A percentile compares a stretch with the other conserved stretches of the same genome.
Evolutionary conservation across 1,140 invertebrate genomes (phyloP).

Genomic region (Bemisia tabaci): DNA sequence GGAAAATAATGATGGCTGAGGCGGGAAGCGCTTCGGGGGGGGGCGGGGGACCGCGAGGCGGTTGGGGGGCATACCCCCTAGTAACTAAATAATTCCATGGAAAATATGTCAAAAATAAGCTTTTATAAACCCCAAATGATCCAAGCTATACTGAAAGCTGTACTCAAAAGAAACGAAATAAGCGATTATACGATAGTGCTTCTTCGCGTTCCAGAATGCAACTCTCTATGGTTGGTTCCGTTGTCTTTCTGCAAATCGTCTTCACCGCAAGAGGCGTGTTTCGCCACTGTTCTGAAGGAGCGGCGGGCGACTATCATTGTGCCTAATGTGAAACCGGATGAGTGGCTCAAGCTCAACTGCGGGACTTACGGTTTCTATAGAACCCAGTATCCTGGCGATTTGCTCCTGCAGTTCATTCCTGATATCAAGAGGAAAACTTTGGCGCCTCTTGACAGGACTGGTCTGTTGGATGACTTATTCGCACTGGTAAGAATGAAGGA

Average conservation of each 20-base stretch:
- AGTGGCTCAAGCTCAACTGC: slow-evolving; percentile 85
- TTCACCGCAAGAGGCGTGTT: slow-evolving; percentile 45
- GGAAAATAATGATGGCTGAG: too few relatives aligned
- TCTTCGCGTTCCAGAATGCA: slow-evolving; percentile 28
- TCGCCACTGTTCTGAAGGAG: slow-evolving; percentile 51
- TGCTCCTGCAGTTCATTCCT: slow-evolving; percentile 62
- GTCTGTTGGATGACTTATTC: slow-evolving; percentile 83
- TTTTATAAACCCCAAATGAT: too few relatives aligned
- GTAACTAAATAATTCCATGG: too few relatives aligned
- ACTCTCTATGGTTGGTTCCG: slow-evolving; percentile 75
- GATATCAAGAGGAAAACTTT: slow-evolving; percentile 63
- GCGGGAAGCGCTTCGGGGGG: too few relatives aligned
- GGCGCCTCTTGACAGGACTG: slow-evolving; percentile 78
- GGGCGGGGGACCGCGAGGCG: too few relatives aligned
- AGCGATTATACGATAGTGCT: too few relatives aligned
- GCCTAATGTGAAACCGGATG: slow-evolving; percentile 48
- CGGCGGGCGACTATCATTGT: slow-evolving; percentile 38
- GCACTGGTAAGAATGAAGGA: slow-evolving; percentile 54
- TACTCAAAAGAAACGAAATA: too few relatives aligned
- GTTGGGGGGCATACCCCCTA: too few relatives aligned
- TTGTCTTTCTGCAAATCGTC: slow-evolving; percentile 63
- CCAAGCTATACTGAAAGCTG: too few relatives aligned
- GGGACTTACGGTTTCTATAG: slow-evolving; percentile 73
- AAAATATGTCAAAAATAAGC: too few relatives aligned
- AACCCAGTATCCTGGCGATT: slow-evolving; percentile 67